A percentile compares a stretch with the other conserved stretches of the same genome.
These are phyloP conservation scores for Magallana gigas DNA, from an alignment of 1,140 invertebrate species.

Conservation along the genomic window DNA sequence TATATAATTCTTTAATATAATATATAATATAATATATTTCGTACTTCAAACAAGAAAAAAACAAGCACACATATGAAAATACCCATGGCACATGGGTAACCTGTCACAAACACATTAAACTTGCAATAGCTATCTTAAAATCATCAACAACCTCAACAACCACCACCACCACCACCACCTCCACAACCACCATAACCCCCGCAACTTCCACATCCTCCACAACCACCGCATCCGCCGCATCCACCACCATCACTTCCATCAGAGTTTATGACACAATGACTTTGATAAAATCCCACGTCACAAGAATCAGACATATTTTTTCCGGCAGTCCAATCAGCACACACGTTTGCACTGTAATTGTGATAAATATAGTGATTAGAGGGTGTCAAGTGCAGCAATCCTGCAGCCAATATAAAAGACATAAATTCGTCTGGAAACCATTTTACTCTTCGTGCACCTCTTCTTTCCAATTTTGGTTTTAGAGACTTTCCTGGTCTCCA, in stretches of 20 bases:
- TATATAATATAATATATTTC: too few relatives aligned
- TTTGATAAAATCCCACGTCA: not conserved
- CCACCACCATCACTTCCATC: conserved; percentile 39
- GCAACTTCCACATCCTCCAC: conserved; percentile 32
- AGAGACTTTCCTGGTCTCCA: conserved; percentile 33
- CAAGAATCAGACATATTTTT: not conserved
- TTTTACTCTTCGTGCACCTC: not conserved
- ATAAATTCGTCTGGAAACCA: conserved; percentile 7
- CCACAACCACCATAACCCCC: conserved; percentile 10
- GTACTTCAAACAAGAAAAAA: too few relatives aligned
- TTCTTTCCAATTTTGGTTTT: not conserved
- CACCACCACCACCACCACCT: not conserved
- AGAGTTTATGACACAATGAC: conserved; percentile 24
- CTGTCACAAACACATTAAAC: too few relatives aligned
- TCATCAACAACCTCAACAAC: not conserved
- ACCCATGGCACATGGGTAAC: too few relatives aligned
- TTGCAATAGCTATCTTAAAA: too few relatives aligned
- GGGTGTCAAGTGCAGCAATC: conserved; percentile 1
- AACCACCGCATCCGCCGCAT: conserved; percentile 39
- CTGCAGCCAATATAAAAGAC: conserved; percentile 28
- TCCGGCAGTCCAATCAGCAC: not conserved
- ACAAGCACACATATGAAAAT: too few relatives aligned
- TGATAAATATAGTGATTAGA: conserved; percentile 57
- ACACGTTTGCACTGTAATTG: not conserved
- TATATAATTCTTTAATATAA: too few relatives aligned